Base-by-base conservation (phyloP, 2,888 invertebrate species). In the Caenorhabditis imperialis region DNA sequence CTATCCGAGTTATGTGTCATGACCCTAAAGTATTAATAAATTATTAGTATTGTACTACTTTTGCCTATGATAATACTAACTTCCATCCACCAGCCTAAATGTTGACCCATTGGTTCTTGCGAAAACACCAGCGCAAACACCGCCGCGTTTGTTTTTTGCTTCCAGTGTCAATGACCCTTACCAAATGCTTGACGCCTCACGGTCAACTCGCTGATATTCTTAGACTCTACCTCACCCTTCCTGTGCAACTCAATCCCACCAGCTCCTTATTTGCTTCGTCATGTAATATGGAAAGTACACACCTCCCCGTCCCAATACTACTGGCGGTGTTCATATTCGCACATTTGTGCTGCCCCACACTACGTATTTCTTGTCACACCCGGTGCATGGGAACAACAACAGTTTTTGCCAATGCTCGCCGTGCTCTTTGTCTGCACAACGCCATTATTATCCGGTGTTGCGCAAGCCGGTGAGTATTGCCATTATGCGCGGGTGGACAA, bases 321-420 rank as follows among this genome's bases (percentile, higher is more conserved):
- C 69, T 50, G 42, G 53, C 57, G 60, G 69, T 65, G 69, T 69
- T 69, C 69, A 60, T 65, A 60, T 69, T 69, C 69, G 54, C 69
- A 69, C 69, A 57, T 50, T 65, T 57, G 30, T 50, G n/a, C n/a
- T 10, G 10, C 10, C 30, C 30, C 30, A 30, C 50, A 57, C 55
- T 50, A 57, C 48, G 35, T 50, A 16, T 35, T 37, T 27, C 18
- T 16, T 27, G 16, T 14, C 42, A n/a, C 25, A 48, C 12, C 35
- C 55, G 30, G 67, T 58, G 42, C 37, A 67, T 67, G 65, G 65
- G 55, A 65, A 65, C 55, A 54, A 42, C 55, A 54, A 48, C 40
- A 42, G 55, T 57, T 67, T 58, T 57, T 44, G 44, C 22, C n/a
- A 16, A 67, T 65, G 65, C 55, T 55, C 55, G 45, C 62, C 62